Evolutionary conservation across 35 echinoderm and acorn worm genomes (phyloP).

Genomic region (Ophiothrix spiculata): DNA sequence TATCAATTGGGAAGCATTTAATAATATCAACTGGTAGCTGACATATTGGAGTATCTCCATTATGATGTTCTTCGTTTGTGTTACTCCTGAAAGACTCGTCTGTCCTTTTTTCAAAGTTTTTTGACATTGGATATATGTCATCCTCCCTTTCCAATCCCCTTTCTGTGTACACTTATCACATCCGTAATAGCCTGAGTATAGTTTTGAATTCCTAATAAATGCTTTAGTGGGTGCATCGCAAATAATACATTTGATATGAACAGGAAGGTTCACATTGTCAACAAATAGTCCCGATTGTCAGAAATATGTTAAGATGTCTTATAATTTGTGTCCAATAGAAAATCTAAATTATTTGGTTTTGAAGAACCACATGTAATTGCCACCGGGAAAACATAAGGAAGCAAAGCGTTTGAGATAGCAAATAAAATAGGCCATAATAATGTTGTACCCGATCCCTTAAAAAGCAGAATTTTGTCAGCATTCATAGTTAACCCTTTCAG

Average conservation of each 20-base stretch:
- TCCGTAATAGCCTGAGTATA: constrained; percentile 54
- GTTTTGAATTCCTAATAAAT: constrained; percentile 35
- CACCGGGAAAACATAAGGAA: constrained; percentile 58
- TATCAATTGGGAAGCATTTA: constrained; percentile 45
- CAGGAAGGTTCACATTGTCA: constrained; percentile 21
- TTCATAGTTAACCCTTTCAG: too few relatives aligned
- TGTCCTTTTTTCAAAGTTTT: constrained; percentile 43
- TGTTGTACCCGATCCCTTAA: too few relatives aligned
- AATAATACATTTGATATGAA: constrained; percentile 32
- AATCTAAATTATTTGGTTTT: constrained; percentile 55
- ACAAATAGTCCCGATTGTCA: constrained; percentile 32
- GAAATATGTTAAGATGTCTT: constrained; percentile 21
- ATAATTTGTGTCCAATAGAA: constrained; percentile 56
- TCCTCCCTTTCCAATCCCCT: constrained; percentile 67
- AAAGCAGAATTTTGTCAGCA: too few relatives aligned
- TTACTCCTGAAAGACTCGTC: constrained; percentile 53
- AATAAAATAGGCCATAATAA: constrained; percentile 53
- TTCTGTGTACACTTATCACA: constrained; percentile 64
- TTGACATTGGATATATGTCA: constrained; percentile 45
- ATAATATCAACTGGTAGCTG: constrained; percentile 54
- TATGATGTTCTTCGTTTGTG: constrained; percentile 44
- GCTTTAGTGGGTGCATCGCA: constrained; percentile 45
- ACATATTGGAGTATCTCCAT: constrained; percentile 32
- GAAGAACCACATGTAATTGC: constrained; percentile 47
- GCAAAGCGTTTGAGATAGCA: constrained; percentile 36